Evolutionary conservation across 2,113 vertebrate species (phyloP), one percentile per base, ranked within the genome.

Genomic region (Xiphophorus couchianus): DNA sequence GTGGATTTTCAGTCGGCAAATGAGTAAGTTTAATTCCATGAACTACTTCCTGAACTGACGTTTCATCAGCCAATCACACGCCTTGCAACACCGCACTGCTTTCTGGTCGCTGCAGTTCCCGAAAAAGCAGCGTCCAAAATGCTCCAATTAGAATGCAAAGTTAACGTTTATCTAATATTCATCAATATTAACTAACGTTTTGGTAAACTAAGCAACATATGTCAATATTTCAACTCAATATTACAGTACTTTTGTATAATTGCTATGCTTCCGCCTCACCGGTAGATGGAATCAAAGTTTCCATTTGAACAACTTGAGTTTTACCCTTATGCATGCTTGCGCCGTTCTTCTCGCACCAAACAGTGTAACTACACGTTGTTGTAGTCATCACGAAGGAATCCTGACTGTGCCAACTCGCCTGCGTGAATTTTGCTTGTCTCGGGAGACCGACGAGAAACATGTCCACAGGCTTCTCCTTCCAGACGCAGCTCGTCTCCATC

Each of bases 401-500:
- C 7, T 9, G 65, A 14, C 28, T 10, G 22, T 25, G 9, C 14
- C 71, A 71, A 39, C 29, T 69, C 1, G 17, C 30, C 39, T 5
- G 48, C 2, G 67, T 31, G 51, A 4, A 0, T 63, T 27, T 42
- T 0, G 0, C 0, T 13, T 9, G 35, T 28, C 10, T 17, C 22
- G 22, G 19, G 70, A 64, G 58, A 60, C 2, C 37, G 29, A 44
- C 5, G 5, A 3, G 54, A 27, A 87, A 73, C 74, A 90, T 94
- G 93, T 89, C 93, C 62, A 62, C 91, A 44, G 77, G 78, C n/a
- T 91, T 92, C 51, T 92, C 90, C 17, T 94, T 95, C 74, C 93
- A 95, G 75, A 74, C 88, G 1, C 94, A 94, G 79, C 90, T 95
- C 69, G 83, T 88, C 65, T 91, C 91, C 80, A 90, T 94, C 71